phyloP scores from a whole-genome alignment of 2,888 invertebrate species.

The Athetis lepigone region DNA sequence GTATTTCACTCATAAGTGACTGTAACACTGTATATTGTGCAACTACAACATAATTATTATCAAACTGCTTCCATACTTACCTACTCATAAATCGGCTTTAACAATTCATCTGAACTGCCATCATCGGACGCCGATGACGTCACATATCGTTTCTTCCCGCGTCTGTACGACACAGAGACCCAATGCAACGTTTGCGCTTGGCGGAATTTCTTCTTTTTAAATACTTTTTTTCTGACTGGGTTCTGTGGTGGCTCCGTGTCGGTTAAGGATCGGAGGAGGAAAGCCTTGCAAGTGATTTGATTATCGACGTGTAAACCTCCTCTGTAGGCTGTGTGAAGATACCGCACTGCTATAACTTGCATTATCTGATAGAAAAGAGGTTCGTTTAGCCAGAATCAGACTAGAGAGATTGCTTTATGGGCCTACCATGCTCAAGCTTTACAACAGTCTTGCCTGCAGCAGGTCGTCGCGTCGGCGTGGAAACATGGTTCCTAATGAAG shows the following conservation, averaged over 20 bases:
- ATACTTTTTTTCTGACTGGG: constrained; percentile 67
- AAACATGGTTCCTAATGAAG: constrained; percentile 16
- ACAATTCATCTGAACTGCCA: constrained; percentile 82
- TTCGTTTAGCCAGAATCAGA: neutral
- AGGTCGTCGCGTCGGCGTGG: too few species aligned
- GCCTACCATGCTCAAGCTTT: too few species aligned
- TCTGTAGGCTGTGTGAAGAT: constrained; percentile 85
- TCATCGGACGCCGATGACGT: constrained; percentile 78
- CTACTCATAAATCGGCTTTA: constrained; percentile 84
- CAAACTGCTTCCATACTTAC: neutral
- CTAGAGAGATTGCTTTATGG: too few species aligned
- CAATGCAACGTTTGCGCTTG: constrained; percentile 81
- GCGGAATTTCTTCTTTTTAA: constrained; percentile 70
- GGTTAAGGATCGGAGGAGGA: constrained; percentile 79
- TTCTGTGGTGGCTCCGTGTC: constrained; percentile 70
- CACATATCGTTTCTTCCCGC: constrained; percentile 63
- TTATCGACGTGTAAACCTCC: constrained; percentile 84
- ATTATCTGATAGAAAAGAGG: constrained; percentile 71
- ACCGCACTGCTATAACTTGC: constrained; percentile 83
- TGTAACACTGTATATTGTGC: too few species aligned
- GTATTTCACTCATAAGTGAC: too few species aligned
- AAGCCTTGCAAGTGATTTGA: constrained; percentile 80
- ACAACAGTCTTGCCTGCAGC: too few species aligned
- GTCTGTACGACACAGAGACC: constrained; percentile 76
- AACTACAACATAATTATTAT: neutral